A percentile compares a stretch with the other conserved stretches of the same genome.
These are phyloP conservation scores for Spatulosminthurus flaviceps DNA, from an alignment of 2,888 invertebrate species.

Conservation along the genomic window DNA sequence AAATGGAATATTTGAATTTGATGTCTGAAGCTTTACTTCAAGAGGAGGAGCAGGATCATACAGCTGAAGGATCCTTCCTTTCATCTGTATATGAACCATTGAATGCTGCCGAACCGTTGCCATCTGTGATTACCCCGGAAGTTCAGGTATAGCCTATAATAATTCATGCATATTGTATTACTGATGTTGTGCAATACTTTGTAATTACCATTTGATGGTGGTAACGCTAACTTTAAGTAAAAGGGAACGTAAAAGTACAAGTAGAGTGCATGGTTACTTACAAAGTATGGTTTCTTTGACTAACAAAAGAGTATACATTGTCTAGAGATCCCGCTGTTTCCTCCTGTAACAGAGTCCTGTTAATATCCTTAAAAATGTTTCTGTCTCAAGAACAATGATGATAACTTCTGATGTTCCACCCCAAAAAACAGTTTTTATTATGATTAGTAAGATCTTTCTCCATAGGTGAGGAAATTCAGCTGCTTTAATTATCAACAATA, in stretches of 20 bases:
- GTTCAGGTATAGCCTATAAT: slow-evolving; percentile 39
- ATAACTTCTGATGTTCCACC: too few species aligned
- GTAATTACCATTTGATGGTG: neutral
- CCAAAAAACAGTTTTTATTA: neutral
- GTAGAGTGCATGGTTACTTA: too few species aligned
- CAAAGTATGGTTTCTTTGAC: too few species aligned
- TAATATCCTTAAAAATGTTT: too few species aligned
- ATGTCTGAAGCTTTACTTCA: slow-evolving; percentile 43
- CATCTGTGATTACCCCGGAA: slow-evolving; percentile 51
- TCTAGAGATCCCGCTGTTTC: too few species aligned
- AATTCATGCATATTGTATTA: slow-evolving; percentile 19
- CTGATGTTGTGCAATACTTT: slow-evolving; percentile 20
- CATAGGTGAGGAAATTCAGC: neutral
- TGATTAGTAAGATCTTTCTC: slow-evolving; percentile 10
- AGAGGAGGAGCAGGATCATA: slow-evolving; percentile 19
- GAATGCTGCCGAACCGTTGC: slow-evolving; percentile 33
- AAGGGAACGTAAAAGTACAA: too few species aligned
- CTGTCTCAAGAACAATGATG: too few species aligned
- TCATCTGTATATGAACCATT: slow-evolving; percentile 33
- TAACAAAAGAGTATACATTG: too few species aligned
- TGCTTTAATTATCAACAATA: slow-evolving; percentile 1
- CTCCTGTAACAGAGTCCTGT: too few species aligned
- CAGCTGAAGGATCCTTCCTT: slow-evolving; percentile 21
- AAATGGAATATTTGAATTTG: slow-evolving; percentile 48
- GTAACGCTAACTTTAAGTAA: too few species aligned